These are phyloP conservation scores for Megaceryle maxima DNA, from an alignment of 2,113 vertebrate species.

Conservation along the genomic window DNA sequence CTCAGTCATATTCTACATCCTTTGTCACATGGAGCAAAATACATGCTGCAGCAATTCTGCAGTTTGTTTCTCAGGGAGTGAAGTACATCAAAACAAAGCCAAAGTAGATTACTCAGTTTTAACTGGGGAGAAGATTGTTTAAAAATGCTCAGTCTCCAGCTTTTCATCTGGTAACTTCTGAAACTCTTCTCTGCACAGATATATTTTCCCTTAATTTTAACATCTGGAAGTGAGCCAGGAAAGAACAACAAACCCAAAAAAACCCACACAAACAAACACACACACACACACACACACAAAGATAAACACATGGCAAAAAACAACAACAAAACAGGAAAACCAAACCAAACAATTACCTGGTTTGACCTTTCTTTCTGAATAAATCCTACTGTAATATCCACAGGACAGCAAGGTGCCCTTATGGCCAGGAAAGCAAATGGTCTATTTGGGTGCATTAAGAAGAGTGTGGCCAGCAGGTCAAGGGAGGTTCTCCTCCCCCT, in stretches of 20 bases:
- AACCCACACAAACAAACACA: not conserved
- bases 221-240: not conserved
- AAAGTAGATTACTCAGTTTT: not conserved
- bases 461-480: no score
- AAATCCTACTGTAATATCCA: no score
- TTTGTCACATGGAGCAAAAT: not conserved
- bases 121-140: not conserved
- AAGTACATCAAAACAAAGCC: not conserved
- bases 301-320: no score
- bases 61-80: not conserved
- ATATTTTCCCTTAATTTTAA: not conserved
- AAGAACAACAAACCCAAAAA: not conserved
- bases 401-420: no score
- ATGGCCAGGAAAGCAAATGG: no score
- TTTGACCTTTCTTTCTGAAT: not conserved
- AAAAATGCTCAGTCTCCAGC: not conserved
- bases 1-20: not conserved
- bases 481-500: no score
- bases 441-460: no score
- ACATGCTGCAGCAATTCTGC: not conserved
- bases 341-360: not conserved
- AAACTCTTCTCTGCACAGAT: not conserved
- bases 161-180: not conserved
- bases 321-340: not conserved
- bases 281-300: no score